These are phyloP conservation scores for Apostichopus parvimensis DNA, from an alignment of 35 echinoderm and acorn worm genomes.

Conservation along the genomic window DNA sequence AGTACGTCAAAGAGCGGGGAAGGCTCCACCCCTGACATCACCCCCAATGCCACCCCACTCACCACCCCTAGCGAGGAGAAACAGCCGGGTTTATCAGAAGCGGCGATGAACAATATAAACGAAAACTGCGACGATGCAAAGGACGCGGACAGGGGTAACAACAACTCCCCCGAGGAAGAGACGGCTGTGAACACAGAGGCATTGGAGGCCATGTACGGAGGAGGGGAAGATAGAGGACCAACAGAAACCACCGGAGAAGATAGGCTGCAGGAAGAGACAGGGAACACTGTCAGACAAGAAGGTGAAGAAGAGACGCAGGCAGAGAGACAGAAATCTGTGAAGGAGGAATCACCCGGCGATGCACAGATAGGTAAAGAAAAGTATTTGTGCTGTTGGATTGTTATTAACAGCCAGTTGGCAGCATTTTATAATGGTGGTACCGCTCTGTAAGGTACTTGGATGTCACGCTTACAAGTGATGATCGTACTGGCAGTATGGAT, in stretches of 20 bases:
- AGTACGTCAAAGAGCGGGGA: slow-evolving; percentile 36
- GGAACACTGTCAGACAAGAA: background rate
- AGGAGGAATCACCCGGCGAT: background rate
- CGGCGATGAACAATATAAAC: slow-evolving; percentile 50
- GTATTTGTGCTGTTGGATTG: no score
- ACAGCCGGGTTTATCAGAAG: background rate
- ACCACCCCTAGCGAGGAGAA: slow-evolving; percentile 43
- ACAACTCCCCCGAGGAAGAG: slow-evolving; percentile 43
- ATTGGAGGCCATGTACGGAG: slow-evolving; percentile 36
- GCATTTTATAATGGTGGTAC: no score
- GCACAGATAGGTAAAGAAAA: no score
- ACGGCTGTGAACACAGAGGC: slow-evolving; percentile 48
- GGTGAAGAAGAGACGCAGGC: background rate
- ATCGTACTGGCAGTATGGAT: no score
- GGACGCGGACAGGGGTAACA: slow-evolving; percentile 32
- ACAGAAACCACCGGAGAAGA: background rate
- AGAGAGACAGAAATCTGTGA: background rate
- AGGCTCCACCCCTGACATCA: background rate
- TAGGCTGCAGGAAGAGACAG: slow-evolving; percentile 44
- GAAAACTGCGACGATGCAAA: slow-evolving; percentile 50
- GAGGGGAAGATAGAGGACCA: background rate
- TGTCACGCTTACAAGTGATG: no score
- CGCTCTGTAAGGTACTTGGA: no score
- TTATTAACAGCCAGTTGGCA: no score
- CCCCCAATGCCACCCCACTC: background rate